These are phyloP conservation scores for Cephus spinipes DNA, from an alignment of 2,888 invertebrate species.

Conservation along the genomic window DNA sequence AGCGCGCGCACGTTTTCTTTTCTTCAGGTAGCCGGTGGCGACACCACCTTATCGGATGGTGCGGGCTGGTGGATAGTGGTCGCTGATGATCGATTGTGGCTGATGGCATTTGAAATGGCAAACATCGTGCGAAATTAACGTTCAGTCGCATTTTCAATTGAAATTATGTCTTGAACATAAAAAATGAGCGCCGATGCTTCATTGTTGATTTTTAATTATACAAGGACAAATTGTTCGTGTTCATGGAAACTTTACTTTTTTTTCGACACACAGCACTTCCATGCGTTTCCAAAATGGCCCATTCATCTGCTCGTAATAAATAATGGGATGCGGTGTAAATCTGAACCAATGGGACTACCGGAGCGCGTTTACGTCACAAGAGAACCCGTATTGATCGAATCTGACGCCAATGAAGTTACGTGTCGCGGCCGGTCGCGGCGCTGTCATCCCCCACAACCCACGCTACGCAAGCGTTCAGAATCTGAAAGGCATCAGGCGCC, in stretches of 20 bases:
- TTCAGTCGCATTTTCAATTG: too few species aligned
- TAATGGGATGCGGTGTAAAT: constrained; percentile 70
- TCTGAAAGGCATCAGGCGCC: constrained; percentile 8
- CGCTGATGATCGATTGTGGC: too few species aligned
- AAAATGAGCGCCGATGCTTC: constrained; percentile 66
- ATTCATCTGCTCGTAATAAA: constrained; percentile 71
- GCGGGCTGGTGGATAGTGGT: constrained; percentile 43
- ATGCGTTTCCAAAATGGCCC: constrained; percentile 49
- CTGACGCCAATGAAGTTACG: constrained; percentile 41
- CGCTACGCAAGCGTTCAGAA: constrained; percentile 14
- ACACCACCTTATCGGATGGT: constrained; percentile 72
- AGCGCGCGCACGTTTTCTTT: constrained; percentile 9
- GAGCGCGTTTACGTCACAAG: constrained; percentile 69
- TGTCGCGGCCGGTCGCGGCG: constrained; percentile 25
- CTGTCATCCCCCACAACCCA: constrained; percentile 22
- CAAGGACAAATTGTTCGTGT: too few species aligned
- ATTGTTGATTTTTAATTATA: too few species aligned
- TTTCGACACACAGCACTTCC: background rate
- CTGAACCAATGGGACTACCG: constrained; percentile 68
- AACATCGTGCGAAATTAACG: too few species aligned
- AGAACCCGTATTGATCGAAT: constrained; percentile 68
- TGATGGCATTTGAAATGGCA: too few species aligned
- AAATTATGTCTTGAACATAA: constrained; percentile 63
- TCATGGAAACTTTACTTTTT: background rate
- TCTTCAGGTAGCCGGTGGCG: constrained; percentile 67